A percentile compares a stretch with the other conserved stretches of the same genome.
Conservation (phyloP, 2,113 vertebrate genomes). For the Forbesichthys agassizii region DNA sequence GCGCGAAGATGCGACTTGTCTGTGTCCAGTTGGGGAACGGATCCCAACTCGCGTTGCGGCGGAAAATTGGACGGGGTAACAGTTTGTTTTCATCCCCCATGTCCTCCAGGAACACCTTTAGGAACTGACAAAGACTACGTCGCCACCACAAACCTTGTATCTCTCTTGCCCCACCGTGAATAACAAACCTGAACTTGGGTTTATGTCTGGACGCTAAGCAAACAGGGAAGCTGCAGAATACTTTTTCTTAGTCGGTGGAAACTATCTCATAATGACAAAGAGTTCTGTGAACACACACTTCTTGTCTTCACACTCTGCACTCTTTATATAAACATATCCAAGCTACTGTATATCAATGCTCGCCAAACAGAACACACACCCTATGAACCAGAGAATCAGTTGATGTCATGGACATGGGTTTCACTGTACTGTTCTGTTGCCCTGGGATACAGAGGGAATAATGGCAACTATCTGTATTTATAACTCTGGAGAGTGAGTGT, state of each 20-base stretch:
- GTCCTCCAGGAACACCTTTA: conserved; percentile 13
- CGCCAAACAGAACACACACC: conserved; percentile 44
- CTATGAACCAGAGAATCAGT: conserved; percentile 39
- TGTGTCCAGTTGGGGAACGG: conserved; percentile 67
- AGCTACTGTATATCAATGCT: conserved; percentile 45
- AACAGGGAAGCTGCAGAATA: no score
- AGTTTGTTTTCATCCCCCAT: conserved; percentile 68
- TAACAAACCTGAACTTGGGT: neutral
- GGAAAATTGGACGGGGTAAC: conserved; percentile 69
- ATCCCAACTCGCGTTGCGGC: conserved; percentile 65
- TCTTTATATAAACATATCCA: conserved; percentile 55
- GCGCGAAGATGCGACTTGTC: conserved; percentile 59
- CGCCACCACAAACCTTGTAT: conserved; percentile 9
- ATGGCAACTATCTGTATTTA: conserved; percentile 70
- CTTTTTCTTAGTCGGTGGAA: neutral
- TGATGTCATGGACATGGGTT: conserved; percentile 39
- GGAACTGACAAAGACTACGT: conserved; percentile 2
- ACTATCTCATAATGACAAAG: conserved; percentile 17
- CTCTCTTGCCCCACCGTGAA: conserved; percentile 3
- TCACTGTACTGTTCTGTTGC: conserved; percentile 51
- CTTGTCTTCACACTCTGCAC: conserved; percentile 27
- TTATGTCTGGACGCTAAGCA: conserved; percentile 7
- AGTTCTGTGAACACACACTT: conserved; percentile 33
- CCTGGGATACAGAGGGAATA: conserved; percentile 38
- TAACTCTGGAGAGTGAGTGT: conserved; percentile 62